Conservation (phyloP, 2,113 vertebrate species). For the Boleophthalmus pectinirostris region DNA sequence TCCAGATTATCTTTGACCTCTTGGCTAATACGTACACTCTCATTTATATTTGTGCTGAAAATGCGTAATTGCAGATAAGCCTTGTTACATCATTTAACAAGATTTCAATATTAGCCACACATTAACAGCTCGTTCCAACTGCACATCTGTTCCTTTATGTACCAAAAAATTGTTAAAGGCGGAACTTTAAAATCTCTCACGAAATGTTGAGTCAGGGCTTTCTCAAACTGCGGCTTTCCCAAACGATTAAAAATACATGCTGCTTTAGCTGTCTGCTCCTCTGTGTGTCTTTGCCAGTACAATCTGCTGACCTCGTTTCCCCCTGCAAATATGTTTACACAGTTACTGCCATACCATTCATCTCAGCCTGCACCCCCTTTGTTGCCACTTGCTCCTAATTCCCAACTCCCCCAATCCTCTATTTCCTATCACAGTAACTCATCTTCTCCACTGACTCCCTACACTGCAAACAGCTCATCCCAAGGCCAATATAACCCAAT, state of each 20-base stretch:
- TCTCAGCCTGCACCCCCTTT: constrained; percentile 15
- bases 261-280: constrained; percentile 12
- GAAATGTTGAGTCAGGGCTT: constrained; percentile 42
- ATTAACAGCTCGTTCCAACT: neutral
- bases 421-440: constrained; percentile 7
- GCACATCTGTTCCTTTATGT: neutral
- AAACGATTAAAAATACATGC: constrained; percentile 47
- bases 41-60: neutral
- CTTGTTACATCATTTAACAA: neutral
- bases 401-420: neutral
- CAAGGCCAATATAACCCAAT: neutral
- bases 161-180: constrained; percentile 14
- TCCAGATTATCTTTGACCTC: neutral
- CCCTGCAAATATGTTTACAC: constrained; percentile 33
- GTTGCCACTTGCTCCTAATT: constrained; percentile 16
- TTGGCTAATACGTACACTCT: neutral
- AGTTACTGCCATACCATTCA: constrained; percentile 35
- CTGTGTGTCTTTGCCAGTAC: constrained; percentile 36
- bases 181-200: constrained; percentile 21
- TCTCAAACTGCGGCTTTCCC: constrained; percentile 23
- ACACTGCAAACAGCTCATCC: constrained; percentile 1
- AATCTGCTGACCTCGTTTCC: constrained; percentile 52
- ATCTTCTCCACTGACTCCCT: neutral
- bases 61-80: constrained; percentile 5
- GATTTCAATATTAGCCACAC: neutral